These are phyloP conservation scores for Dusona sp. DNA, from an alignment of 2,888 invertebrate genomes.

Conservation along the genomic window DNA sequence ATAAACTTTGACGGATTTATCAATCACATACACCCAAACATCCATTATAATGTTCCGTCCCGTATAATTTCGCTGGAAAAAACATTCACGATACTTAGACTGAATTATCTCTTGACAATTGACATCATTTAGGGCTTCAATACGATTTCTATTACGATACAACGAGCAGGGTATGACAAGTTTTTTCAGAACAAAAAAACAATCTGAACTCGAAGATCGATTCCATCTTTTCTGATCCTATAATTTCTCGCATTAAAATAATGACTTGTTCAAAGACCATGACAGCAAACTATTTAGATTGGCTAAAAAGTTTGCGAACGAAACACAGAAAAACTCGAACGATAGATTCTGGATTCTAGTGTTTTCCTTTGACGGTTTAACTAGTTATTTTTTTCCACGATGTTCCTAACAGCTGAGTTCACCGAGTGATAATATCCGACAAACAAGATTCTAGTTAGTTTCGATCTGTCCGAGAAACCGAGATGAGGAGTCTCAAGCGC, in stretches of 20 bases:
- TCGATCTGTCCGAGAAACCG: conserved; percentile 21
- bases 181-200: not conserved
- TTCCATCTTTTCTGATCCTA: too few species aligned
- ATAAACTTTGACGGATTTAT: not conserved
- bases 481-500: not conserved
- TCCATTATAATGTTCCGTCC: not conserved
- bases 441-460: conserved; percentile 62
- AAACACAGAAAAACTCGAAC: not conserved
- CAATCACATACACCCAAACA: not conserved
- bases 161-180: not conserved
- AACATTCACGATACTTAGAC: not conserved
- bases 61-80: not conserved
- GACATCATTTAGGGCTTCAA: not conserved
- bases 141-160: not conserved
- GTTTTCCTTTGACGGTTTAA: not conserved
- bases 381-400: not conserved
- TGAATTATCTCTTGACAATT: not conserved
- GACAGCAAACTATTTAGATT: not conserved
- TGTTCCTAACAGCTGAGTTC: conserved; percentile 21
- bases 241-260: not conserved
- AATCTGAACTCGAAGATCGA: not conserved
- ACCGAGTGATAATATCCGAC: conserved; percentile 31
- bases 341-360: not conserved
- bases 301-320: not conserved
- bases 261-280: not conserved